phyloP scores from a whole-genome alignment of 2,888 invertebrate genomes.

The Eugnorisma glareosa region DNA sequence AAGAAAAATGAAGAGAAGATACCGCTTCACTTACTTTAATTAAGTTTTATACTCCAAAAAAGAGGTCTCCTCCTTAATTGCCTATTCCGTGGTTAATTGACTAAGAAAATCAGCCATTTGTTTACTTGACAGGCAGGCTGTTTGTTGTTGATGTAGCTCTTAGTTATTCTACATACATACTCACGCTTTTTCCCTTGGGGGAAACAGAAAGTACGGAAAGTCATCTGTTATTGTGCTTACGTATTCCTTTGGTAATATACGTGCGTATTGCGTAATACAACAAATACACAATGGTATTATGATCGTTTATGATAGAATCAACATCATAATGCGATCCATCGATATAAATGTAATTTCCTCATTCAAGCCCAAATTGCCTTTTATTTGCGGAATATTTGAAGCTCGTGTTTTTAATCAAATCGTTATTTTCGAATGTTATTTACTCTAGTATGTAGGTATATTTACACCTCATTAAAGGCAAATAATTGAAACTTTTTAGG shows the following conservation, averaged over 20 bases:
- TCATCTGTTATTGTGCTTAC: background rate
- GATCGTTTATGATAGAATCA: background rate
- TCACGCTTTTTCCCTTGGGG: background rate
- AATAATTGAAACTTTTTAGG: background rate
- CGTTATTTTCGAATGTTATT: background rate
- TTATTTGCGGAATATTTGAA: background rate
- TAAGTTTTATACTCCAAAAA: conserved; percentile 28
- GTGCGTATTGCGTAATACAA: background rate
- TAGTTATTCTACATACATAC: background rate
- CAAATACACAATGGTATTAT: background rate
- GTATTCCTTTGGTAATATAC: background rate
- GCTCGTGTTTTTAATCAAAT: background rate
- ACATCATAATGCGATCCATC: background rate
- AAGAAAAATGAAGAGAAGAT: conserved; percentile 40
- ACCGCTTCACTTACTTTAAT: conserved; percentile 44
- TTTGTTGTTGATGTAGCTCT: conserved; percentile 11
- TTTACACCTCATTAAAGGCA: background rate
- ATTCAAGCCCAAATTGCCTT: background rate
- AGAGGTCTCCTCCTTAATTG: conserved; percentile 27
- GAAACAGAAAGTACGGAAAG: background rate
- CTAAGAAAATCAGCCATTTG: conserved; percentile 43
- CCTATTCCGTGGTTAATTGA: conserved; percentile 46
- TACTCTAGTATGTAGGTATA: background rate
- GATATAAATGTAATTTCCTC: background rate
- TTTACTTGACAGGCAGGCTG: conserved; percentile 6